Percentiles rank a stretch among this genome's conserved stretches.
These are phyloP conservation scores for Ophiothrix spiculata DNA, from an alignment of 35 echinoderm and acorn worm genomes.

Conservation along the genomic window DNA sequence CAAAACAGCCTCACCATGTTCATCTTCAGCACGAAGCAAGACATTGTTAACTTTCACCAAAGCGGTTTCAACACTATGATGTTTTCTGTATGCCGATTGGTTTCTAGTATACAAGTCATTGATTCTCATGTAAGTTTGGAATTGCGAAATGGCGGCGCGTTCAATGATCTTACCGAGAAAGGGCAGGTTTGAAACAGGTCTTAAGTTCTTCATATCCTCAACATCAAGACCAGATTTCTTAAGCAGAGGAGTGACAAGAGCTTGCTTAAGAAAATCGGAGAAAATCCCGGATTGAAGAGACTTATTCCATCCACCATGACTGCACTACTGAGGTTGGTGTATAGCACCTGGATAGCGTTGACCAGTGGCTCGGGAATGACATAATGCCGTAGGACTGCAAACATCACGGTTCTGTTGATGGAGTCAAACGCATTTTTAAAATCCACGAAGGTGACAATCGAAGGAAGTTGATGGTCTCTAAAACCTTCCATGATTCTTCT, in stretches of 20 bases:
- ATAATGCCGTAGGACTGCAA: too few relatives aligned
- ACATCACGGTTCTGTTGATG: too few relatives aligned
- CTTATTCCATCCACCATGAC: too few relatives aligned
- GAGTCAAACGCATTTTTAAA: too few relatives aligned
- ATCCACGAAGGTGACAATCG: too few relatives aligned
- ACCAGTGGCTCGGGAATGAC: too few relatives aligned
- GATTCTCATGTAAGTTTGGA: neutral
- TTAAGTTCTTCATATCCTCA: neutral
- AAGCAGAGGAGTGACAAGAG: slow-evolving; percentile 38
- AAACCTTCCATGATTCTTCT: too few relatives aligned
- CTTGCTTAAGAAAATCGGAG: slow-evolving; percentile 10
- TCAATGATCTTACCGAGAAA: slow-evolving; percentile 24
- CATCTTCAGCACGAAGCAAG: neutral
- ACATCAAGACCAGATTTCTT: slow-evolving; percentile 34
- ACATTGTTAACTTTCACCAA: slow-evolving; percentile 21
- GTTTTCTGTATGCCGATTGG: slow-evolving; percentile 26
- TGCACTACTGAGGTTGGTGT: too few relatives aligned
- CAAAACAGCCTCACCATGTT: slow-evolving; percentile 15
- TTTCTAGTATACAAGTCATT: neutral
- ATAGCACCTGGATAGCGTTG: too few relatives aligned
- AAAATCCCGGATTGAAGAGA: slow-evolving; percentile 42
- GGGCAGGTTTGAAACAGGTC: slow-evolving; percentile 30
- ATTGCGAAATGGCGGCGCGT: slow-evolving; percentile 13
- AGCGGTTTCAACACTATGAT: slow-evolving; percentile 34
- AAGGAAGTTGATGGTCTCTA: too few relatives aligned